Evolutionary conservation across 1,140 invertebrate genomes (phyloP).

Genomic region (Neoseiulus cucumeris): DNA sequence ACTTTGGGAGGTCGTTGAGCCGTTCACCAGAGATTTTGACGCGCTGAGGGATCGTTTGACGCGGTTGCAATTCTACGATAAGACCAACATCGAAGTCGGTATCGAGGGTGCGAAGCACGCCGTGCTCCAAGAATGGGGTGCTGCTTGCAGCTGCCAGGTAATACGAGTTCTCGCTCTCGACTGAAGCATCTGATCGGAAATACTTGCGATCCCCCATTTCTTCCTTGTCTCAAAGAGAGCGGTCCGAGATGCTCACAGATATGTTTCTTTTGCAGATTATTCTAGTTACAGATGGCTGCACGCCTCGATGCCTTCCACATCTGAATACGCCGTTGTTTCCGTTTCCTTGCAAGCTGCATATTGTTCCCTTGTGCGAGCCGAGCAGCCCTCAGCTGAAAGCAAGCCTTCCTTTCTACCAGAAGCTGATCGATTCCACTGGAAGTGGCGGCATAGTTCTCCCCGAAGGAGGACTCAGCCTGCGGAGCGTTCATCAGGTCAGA

Average conservation of each 20-base stretch:
- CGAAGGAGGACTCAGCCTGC: neutral
- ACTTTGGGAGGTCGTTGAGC: constrained; percentile 48
- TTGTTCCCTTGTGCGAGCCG: constrained; percentile 40
- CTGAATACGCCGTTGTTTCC: constrained; percentile 41
- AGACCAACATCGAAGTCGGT: constrained; percentile 55
- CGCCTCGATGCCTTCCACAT: constrained; percentile 26
- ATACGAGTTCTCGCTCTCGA: too few species aligned
- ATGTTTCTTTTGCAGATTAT: constrained; percentile 41
- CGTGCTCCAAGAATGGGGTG: constrained; percentile 62
- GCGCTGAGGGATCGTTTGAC: constrained; percentile 46
- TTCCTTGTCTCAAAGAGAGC: too few species aligned
- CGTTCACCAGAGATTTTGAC: constrained; percentile 67
- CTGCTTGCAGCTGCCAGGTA: constrained; percentile 40
- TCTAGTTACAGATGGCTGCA: constrained; percentile 57
- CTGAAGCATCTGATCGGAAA: too few species aligned
- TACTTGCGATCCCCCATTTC: too few species aligned
- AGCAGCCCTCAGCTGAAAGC: constrained; percentile 24
- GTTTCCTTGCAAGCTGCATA: constrained; percentile 55
- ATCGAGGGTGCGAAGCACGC: constrained; percentile 50
- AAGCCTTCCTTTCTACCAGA: constrained; percentile 31
- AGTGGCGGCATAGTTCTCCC: constrained; percentile 19
- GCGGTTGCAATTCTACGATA: constrained; percentile 55
- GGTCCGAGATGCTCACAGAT: too few species aligned
- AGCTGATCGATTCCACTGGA: constrained; percentile 38
- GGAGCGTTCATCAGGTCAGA: neutral